Conservation (phyloP, 2,113 vertebrate species). For the human (Homo sapiens) region GRCh38 chr1:85102001-85102500, state of each 20-base stretch:
- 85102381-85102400: conserved; percentile 29
- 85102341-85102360: neutral
- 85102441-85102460: conserved; percentile 8
- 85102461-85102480: conserved; percentile 8
- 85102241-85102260: neutral
- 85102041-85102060: no score
- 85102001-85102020: no score
- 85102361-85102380: neutral
- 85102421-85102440: conserved; percentile 19
- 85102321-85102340: neutral
- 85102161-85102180: neutral
- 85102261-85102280: neutral
- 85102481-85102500: conserved; percentile 6
- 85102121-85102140: neutral
- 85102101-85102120: neutral
- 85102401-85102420: neutral
- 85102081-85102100: neutral
- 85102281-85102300: neutral
- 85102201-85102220: neutral
- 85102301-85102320: neutral
- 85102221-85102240: neutral
- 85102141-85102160: neutral
- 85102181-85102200: neutral
- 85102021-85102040: no score
- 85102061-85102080: neutral